Evolutionary conservation across 2,797 vertebrate genomes (phyloP), one percentile per base, ranked within the genome.

Genomic region (Varecia variegata): DNA sequence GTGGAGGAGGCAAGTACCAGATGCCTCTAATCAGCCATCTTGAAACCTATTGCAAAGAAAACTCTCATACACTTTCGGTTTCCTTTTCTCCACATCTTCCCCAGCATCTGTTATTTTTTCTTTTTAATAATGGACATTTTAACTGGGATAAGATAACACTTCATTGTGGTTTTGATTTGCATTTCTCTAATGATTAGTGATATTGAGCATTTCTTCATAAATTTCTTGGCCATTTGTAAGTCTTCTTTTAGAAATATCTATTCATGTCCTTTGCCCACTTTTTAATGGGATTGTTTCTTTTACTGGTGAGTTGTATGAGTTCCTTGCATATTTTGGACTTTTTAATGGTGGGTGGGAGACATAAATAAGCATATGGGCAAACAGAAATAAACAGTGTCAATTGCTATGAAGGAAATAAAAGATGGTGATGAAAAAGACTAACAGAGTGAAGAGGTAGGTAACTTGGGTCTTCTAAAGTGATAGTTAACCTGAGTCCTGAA

Each of bases 351-450:
- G 11, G 20, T 21, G 13, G 62, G 58, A 83, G 38, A 40, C 21
- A 18, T 47, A 94, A 79, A 73, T 45, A 90, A 87, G 40, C 15
- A 45, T 47, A 70, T 32, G 84, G 27, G 20, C 25, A 92, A 96
- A 71, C 7, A 43, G n/a, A 94, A 94, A 40, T 56, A 68, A 91
- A 38, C 27, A 73, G 68, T 79, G 45, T 84, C 58, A 54, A 50
- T 58, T 94, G 15, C 13, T 93, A 30, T 91, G 35, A 82, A 47
- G 74, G 52, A 90, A 94, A 85, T 85, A 90, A 90, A 85, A 90
- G 54, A 68, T 6, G 35, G 14, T 30, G 2, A 83, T 54, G 30
- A 10, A 62, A 73, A 88, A 94, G 54, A 56, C 21, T 56, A 56
- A 94, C 3, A 80, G 54, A 70, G 25, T 7, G 5, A 84, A 67